Percentiles rank a stretch among this genome's conserved stretches.
phyloP scores from a whole-genome alignment of 2,888 invertebrate genomes.

The Meloe dianella region DNA sequence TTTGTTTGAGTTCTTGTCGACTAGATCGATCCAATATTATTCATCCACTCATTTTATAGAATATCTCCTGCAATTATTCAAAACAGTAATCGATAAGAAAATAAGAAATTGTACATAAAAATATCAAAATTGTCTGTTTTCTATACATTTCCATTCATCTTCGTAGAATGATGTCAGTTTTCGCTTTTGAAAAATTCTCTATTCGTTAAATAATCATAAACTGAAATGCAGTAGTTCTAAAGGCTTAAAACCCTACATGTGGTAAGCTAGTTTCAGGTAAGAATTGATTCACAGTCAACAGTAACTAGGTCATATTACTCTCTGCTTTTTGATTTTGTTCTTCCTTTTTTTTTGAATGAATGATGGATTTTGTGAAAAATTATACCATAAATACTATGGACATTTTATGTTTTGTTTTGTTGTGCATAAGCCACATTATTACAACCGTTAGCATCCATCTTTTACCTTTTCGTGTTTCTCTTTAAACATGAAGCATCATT shows the following conservation, averaged over 20 bases:
- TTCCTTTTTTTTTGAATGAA: not conserved
- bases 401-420: not conserved
- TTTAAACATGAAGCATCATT: constrained; percentile 42
- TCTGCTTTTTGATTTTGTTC: not conserved
- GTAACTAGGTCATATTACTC: constrained; percentile 2
- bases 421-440: not conserved
- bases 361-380: constrained; percentile 2
- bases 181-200: not conserved
- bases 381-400: not conserved
- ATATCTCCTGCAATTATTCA: not conserved
- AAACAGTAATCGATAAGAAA: not conserved
- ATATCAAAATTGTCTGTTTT: too few species aligned
- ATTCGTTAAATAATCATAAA: not conserved
- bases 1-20: constrained; percentile 50
- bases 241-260: not conserved
- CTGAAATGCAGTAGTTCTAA: not conserved
- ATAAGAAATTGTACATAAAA: too few species aligned
- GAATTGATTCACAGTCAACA: not conserved
- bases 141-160: too few species aligned
- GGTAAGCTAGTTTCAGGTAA: not conserved
- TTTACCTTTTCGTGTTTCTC: constrained; percentile 4
- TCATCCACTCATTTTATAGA: not conserved
- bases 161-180: not conserved
- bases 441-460: constrained; percentile 6
- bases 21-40: constrained; percentile 37